A percentile compares a stretch with the other conserved stretches of the same genome.
Conservation (phyloP, 2,888 invertebrate species). For the Platycheirus albimanus region DNA sequence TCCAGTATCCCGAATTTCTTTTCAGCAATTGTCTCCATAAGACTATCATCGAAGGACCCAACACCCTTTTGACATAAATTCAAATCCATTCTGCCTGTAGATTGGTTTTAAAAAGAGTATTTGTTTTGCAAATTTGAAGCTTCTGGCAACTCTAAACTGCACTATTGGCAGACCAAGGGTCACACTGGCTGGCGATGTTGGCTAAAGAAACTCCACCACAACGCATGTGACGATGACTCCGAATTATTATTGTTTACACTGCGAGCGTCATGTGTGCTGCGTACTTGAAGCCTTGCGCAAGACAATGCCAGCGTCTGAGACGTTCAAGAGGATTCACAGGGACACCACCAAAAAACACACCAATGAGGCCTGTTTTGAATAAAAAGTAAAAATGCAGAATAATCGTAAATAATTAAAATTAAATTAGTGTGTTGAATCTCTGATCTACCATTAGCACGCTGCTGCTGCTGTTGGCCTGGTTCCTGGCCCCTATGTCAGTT, state of each 20-base stretch:
- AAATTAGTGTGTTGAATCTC: constrained; percentile 67
- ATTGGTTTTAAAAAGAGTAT: too few species aligned
- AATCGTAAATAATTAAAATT: constrained; percentile 70
- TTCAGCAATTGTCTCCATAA: too few species aligned
- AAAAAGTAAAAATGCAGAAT: constrained; percentile 49
- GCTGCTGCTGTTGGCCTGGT: not conserved
- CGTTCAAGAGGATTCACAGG: constrained; percentile 20
- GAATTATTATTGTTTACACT: constrained; percentile 57
- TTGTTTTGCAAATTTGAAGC: too few species aligned
- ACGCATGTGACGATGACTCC: constrained; percentile 25
- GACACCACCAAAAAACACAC: constrained; percentile 14
- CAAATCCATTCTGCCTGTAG: too few species aligned
- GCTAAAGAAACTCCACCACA: constrained; percentile 37
- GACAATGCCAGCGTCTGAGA: constrained; percentile 29
- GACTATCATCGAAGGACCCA: too few species aligned
- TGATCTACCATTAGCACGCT: constrained; percentile 27
- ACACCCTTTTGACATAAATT: too few species aligned
- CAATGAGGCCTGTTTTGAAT: constrained; percentile 28
- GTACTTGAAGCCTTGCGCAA: constrained; percentile 56
- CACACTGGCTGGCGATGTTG: constrained; percentile 36
- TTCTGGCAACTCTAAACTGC: constrained; percentile 21
- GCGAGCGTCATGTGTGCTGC: constrained; percentile 57
- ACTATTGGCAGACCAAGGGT: constrained; percentile 52
- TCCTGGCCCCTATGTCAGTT: constrained; percentile 1
- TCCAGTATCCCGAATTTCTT: too few species aligned